Evolutionary conservation across 2,888 invertebrate species (phyloP), one percentile per base, ranked within the genome.

Genomic region (Thera britannica): DNA sequence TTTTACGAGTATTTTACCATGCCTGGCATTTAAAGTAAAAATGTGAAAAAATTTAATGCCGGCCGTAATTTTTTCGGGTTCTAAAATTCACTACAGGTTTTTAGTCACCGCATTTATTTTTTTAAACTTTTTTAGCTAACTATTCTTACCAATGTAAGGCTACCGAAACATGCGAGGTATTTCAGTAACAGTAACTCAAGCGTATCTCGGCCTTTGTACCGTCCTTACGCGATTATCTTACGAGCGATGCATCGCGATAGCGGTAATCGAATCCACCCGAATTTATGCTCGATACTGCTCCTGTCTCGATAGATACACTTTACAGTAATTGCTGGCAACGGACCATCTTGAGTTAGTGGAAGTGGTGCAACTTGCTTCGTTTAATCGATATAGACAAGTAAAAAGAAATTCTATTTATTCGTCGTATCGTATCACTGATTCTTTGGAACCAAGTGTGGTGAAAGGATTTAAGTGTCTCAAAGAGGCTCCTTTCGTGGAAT

Each of bases 261-360:
- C 83, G 79, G 84, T 87, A 86, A 88, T 87, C 85, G 86, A 86
- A 84, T 83, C 77, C 73, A 70, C 77, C 77, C 78, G 76, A 83
- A 87, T 85, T 87, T 85, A 86, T 86, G 79, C 82, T 75, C 72
- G 69, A 71, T 71, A 62, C 64, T 52, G 62, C 67, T 71, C 9
- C 65, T 64, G 60, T 59, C 55, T 61, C 68, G 61, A 12, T 12
- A 38, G 55, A 61, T 61, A 58, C 41, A 57, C 48, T 48, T 54
- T 55, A 61, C 54, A 55, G 41, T 61, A 61, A 61, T 61, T 61
- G 61, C 61, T 55, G 34, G 41, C 44, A 41, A 61, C 6, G 6
- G 52, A 46, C 44, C 44, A 7, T 46, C 44, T 46, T 7, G 9
- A 8, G 9, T 9, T 9, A 46, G 8, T 46, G 9, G 9, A 6